Conservation (phyloP, 1,140 invertebrate genomes). For the Andricus grossulariae region DNA sequence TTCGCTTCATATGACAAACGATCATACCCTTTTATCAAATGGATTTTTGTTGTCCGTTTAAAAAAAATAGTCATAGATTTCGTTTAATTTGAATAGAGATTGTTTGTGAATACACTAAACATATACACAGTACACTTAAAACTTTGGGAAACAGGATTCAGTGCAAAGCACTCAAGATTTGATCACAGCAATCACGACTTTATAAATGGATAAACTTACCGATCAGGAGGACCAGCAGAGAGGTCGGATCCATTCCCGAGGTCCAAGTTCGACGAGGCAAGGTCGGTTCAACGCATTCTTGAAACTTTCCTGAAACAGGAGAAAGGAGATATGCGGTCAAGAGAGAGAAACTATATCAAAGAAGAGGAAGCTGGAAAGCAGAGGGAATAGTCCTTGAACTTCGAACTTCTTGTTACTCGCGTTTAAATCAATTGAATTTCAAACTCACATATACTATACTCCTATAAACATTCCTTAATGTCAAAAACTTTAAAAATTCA, state of each 20-base stretch:
- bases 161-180: background rate
- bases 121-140: no score
- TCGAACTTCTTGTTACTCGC: constrained; percentile 5
- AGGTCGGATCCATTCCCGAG: constrained; percentile 68
- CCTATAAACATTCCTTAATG: background rate
- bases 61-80: no score
- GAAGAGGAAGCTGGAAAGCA: constrained; percentile 31
- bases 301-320: constrained; percentile 66
- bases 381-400: constrained; percentile 14
- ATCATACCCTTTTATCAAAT: no score
- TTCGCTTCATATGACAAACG: no score
- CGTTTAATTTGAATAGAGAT: no score
- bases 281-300: constrained; percentile 69
- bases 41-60: no score
- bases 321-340: constrained; percentile 44
- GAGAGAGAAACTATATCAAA: constrained; percentile 35
- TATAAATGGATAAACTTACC: constrained; percentile 59
- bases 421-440: background rate
- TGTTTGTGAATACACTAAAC: no score
- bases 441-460: background rate
- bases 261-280: constrained; percentile 55
- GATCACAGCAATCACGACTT: background rate
- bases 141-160: no score
- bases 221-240: constrained; percentile 66
- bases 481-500: no score